A percentile compares a stretch with the other conserved stretches of the same genome.
phyloP scores from a whole-genome alignment of 2,797 vertebrate species.

The Cephalopachus bancanus region DNA sequence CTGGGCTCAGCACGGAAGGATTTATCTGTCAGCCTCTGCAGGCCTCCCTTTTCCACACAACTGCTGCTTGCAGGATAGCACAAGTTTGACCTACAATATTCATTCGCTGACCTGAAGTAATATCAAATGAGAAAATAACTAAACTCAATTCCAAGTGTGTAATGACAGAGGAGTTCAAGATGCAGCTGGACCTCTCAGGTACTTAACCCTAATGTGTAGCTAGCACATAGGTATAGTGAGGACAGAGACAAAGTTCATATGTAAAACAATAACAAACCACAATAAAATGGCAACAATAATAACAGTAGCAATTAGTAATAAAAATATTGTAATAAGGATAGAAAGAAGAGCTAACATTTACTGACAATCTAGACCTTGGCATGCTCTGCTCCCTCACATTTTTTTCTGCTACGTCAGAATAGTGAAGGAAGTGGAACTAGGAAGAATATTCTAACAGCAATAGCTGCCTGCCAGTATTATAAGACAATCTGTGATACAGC shows the following conservation, averaged over 20 bases:
- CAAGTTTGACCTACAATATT: not conserved
- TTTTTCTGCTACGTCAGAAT: not conserved
- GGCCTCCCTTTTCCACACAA: accelerated
- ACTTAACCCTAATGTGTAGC: not conserved
- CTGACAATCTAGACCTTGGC: not conserved
- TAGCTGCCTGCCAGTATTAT: not conserved
- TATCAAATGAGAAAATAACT: not conserved
- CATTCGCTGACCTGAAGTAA: not conserved
- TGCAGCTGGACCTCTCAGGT: not conserved
- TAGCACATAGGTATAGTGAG: not conserved
- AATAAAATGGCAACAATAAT: not conserved
- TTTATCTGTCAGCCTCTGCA: not conserved
- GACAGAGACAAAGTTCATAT: not conserved
- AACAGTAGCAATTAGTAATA: not conserved
- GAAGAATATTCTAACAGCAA: not conserved
- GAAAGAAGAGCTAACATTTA: not conserved
- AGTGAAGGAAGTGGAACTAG: not conserved
- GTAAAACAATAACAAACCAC: not conserved
- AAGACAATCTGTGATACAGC: not conserved
- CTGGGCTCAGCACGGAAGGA: no score
- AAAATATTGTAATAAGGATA: not conserved
- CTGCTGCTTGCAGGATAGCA: not conserved
- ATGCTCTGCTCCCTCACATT: not conserved
- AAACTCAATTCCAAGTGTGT: not conserved
- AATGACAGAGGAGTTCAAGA: not conserved